Conservation (phyloP, 2,797 vertebrate species). For the Ciconia nigra region DNA sequence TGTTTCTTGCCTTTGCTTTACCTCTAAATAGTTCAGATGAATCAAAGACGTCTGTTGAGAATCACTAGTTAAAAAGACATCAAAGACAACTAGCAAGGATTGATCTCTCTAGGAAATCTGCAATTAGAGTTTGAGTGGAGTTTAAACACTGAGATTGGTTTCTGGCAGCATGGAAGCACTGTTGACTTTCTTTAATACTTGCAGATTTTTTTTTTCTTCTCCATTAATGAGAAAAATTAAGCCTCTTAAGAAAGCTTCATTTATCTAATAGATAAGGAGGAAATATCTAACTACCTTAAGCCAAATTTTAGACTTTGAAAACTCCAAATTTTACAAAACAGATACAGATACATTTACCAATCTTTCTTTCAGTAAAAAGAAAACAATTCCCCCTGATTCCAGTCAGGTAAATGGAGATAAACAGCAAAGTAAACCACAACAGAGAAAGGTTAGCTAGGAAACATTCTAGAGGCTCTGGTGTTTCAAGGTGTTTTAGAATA, state of each 20-base stretch:
- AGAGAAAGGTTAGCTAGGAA: background rate
- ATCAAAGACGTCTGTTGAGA: background rate
- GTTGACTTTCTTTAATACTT: background rate
- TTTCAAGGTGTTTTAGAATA: background rate
- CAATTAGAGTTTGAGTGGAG: background rate
- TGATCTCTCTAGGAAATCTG: background rate
- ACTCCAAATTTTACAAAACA: background rate
- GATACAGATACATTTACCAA: background rate
- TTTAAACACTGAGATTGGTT: background rate
- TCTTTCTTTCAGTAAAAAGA: background rate
- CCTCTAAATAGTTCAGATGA: background rate
- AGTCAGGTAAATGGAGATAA: background rate
- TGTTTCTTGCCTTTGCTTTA: background rate
- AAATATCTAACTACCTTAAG: background rate
- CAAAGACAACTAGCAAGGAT: background rate
- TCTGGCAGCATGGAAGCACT: background rate
- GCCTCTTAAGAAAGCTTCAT: background rate
- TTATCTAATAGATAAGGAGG: background rate
- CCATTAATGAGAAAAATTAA: background rate
- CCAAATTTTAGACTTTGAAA: background rate
- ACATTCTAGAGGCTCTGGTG: background rate
- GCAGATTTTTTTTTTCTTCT: background rate
- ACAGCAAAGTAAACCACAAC: background rate
- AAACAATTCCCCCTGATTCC: background rate
- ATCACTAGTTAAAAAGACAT: background rate